Percentiles rank a stretch among this genome's conserved stretches.
Conservation (phyloP, 1,140 invertebrate genomes). For the Drosophila asahinai region DNA sequence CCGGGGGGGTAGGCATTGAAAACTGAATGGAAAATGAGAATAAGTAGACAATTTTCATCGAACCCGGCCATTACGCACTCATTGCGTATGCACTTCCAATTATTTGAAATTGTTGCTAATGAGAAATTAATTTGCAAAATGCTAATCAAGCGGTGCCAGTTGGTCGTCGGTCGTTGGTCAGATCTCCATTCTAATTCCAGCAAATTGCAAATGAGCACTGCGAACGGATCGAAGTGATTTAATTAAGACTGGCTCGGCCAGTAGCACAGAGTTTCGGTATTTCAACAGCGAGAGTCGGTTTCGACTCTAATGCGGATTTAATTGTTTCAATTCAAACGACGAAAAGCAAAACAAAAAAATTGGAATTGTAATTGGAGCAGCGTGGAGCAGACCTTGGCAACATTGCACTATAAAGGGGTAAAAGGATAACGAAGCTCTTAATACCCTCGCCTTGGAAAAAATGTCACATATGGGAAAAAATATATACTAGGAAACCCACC, state of each 20-base stretch:
- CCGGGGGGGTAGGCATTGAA: background rate
- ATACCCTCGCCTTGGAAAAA: background rate
- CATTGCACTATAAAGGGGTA: background rate
- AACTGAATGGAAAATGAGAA: constrained; percentile 1
- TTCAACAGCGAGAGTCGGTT: constrained; percentile 16
- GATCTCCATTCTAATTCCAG: constrained; percentile 45
- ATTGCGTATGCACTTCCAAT: constrained; percentile 70
- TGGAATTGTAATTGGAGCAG: constrained; percentile 10
- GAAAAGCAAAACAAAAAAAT: constrained; percentile 12
- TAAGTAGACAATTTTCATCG: constrained; percentile 1
- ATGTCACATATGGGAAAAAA: background rate
- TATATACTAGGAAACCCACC: too few species aligned
- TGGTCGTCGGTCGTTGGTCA: constrained; percentile 22
- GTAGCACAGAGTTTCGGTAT: constrained; percentile 22
- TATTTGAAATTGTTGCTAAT: constrained; percentile 75
- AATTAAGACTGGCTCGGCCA: constrained; percentile 46
- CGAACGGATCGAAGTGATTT: constrained; percentile 52
- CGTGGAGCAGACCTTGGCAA: background rate
- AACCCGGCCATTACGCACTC: constrained; percentile 37
- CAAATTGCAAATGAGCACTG: constrained; percentile 35
- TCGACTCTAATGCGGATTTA: constrained; percentile 57
- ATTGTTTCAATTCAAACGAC: constrained; percentile 47
- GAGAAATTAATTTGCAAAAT: constrained; percentile 76
- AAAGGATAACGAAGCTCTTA: background rate
- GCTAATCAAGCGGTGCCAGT: constrained; percentile 59